Evolutionary conservation across 2,888 invertebrate genomes (phyloP).

Genomic region (Drosophila ustulata): DNA sequence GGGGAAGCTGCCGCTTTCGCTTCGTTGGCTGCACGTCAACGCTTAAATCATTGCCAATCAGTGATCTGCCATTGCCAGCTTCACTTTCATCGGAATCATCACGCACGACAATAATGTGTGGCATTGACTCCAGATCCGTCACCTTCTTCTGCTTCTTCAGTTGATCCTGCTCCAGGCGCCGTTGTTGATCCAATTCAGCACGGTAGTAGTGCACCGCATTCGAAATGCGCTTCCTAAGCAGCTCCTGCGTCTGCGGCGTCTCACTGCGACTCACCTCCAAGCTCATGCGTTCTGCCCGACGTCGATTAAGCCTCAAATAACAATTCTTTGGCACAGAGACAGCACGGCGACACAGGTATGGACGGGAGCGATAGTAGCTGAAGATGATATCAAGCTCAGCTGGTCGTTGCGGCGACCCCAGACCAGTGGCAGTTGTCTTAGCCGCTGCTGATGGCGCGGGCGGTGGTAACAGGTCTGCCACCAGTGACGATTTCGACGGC

Average conservation of each 20-base stretch:
- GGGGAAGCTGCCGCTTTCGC: conserved; percentile 12
- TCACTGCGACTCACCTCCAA: conserved; percentile 61
- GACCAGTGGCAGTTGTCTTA: background rate
- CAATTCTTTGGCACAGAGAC: conserved; percentile 73
- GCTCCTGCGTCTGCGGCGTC: conserved; percentile 53
- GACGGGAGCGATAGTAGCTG: conserved; percentile 44
- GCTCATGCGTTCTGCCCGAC: conserved; percentile 53
- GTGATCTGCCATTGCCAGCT: background rate
- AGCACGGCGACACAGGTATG: conserved; percentile 67
- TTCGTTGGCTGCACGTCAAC: conserved; percentile 3
- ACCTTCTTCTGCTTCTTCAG: background rate
- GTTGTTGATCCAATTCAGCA: conserved; percentile 59
- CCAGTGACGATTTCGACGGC: background rate
- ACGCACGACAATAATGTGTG: conserved; percentile 44
- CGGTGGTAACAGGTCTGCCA: background rate
- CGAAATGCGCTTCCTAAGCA: conserved; percentile 70
- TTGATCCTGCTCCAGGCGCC: conserved; percentile 30
- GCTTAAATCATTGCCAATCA: conserved; percentile 1
- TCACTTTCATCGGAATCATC: conserved; percentile 64
- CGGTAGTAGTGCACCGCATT: conserved; percentile 78
- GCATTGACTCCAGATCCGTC: background rate
- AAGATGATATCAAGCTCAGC: conserved; percentile 46
- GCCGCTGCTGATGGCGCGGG: background rate
- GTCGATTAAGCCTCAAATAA: conserved; percentile 71
- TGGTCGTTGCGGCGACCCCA: conserved; percentile 10